phyloP scores from a whole-genome alignment of 2,888 invertebrate species.

The Cabera pusaria region DNA sequence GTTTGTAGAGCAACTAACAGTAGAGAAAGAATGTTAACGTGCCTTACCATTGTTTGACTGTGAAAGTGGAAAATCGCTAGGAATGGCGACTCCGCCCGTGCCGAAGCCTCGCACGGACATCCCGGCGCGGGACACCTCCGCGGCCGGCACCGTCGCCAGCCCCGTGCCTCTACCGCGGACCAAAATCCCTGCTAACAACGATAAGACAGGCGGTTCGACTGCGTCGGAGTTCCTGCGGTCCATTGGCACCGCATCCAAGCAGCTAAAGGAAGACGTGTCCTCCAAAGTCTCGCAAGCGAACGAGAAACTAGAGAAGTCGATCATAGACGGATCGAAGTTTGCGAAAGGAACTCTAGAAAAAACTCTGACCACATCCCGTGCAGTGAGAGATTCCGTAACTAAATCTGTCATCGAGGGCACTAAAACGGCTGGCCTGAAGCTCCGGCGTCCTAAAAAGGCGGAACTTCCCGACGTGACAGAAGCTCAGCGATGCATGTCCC shows the following conservation, averaged over 20 bases:
- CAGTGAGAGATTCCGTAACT: conserved; percentile 77
- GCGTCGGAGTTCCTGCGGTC: conserved; percentile 75
- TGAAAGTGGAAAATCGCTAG: background rate
- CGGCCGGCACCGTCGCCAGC: conserved; percentile 46
- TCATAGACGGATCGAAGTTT: conserved; percentile 65
- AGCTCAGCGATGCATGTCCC: conserved; percentile 76
- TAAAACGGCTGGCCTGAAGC: conserved; percentile 79
- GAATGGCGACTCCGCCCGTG: conserved; percentile 71
- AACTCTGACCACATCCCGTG: conserved; percentile 73
- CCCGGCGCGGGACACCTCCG: conserved; percentile 27
- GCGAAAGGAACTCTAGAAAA: conserved; percentile 75
- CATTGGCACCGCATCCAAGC: conserved; percentile 82
- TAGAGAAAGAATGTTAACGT: conserved; percentile 1
- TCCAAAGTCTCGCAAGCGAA: conserved; percentile 73
- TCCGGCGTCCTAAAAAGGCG: conserved; percentile 54
- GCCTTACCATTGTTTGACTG: no score
- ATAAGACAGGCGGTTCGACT: conserved; percentile 56
- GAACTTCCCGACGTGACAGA: conserved; percentile 44
- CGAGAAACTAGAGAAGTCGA: conserved; percentile 64
- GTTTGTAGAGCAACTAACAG: conserved; percentile 1
- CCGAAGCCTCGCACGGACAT: conserved; percentile 66
- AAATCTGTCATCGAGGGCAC: conserved; percentile 87
- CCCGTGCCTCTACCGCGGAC: conserved; percentile 83
- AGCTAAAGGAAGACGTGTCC: conserved; percentile 81
- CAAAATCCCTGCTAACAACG: conserved; percentile 50